A percentile compares a stretch with the other conserved stretches of the same genome.
phyloP scores from a whole-genome alignment of 2,797 vertebrate genomes.

The Todus mexicanus region DNA sequence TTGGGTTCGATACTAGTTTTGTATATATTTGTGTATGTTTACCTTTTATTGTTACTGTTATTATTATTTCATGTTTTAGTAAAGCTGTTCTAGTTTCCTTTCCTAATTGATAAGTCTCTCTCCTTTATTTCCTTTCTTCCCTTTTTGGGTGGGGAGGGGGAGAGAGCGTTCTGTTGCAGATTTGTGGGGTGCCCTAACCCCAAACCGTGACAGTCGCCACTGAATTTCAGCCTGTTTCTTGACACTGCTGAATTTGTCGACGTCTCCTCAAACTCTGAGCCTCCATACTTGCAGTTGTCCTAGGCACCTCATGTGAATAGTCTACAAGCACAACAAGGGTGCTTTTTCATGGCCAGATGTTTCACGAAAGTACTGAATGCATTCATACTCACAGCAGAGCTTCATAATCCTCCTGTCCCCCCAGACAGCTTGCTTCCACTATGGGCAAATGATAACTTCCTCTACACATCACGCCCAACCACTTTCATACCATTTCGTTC shows the following conservation, averaged over 20 bases:
- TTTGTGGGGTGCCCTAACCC: no score
- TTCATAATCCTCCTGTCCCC: background rate
- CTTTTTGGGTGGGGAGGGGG: no score
- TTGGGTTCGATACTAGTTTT: no score
- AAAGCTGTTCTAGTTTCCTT: no score
- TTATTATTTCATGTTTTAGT: no score
- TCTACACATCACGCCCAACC: background rate
- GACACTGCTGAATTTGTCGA: background rate
- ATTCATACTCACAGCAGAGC: background rate
- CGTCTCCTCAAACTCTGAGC: background rate
- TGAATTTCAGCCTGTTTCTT: background rate
- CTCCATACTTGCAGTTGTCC: background rate
- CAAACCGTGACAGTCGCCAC: no score
- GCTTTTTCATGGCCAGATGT: background rate
- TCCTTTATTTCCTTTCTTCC: no score
- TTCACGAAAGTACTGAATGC: background rate
- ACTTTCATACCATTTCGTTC: background rate
- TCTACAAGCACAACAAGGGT: background rate
- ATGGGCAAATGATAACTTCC: background rate
- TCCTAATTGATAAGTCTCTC: no score
- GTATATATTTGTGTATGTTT: no score
- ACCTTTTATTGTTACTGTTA: no score
- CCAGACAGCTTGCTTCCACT: background rate
- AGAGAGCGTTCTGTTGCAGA: no score
- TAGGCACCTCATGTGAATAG: background rate